A percentile compares a stretch with the other conserved stretches of the same genome.
Conservation (phyloP, 2,888 invertebrate species). For the Lordiphosa andalusiaca region DNA sequence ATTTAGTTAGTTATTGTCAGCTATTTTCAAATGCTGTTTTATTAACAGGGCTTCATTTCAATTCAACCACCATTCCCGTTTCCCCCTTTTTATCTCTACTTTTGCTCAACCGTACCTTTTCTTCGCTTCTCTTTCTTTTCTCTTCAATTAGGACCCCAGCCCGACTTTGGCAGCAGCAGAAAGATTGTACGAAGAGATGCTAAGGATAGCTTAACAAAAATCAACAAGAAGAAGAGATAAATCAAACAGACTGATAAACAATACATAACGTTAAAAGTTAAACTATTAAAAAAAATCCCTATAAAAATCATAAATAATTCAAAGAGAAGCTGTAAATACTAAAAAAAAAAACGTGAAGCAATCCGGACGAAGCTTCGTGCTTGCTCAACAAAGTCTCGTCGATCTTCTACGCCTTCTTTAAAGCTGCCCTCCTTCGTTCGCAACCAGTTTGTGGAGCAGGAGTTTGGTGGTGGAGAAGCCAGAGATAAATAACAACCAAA, state of each 20-base stretch:
- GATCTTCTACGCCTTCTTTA: constrained; percentile 4
- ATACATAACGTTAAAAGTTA: constrained; percentile 71
- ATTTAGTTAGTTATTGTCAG: no score
- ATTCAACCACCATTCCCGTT: no score
- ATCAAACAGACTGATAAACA: constrained; percentile 80
- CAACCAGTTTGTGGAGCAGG: constrained; percentile 19
- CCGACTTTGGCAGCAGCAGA: constrained; percentile 47
- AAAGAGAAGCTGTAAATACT: constrained; percentile 71
- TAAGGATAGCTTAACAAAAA: constrained; percentile 63
- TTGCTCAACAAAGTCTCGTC: constrained; percentile 21
- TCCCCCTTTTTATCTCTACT: neutral
- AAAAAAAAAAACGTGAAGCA: constrained; percentile 39
- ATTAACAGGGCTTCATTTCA: no score
- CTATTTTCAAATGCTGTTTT: no score
- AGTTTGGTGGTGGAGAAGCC: constrained; percentile 16
- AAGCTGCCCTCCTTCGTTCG: constrained; percentile 14
- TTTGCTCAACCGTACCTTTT: constrained; percentile 33
- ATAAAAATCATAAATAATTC: constrained; percentile 7
- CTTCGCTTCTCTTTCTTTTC: constrained; percentile 26
- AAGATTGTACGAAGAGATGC: constrained; percentile 63
- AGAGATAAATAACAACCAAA: constrained; percentile 31
- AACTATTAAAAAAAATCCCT: constrained; percentile 61
- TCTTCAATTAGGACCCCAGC: constrained; percentile 37
- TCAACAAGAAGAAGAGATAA: constrained; percentile 69
- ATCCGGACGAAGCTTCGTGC: constrained; percentile 45